Evolutionary conservation across 2,113 vertebrate genomes (phyloP).

Genomic region (Passerina amoena): DNA sequence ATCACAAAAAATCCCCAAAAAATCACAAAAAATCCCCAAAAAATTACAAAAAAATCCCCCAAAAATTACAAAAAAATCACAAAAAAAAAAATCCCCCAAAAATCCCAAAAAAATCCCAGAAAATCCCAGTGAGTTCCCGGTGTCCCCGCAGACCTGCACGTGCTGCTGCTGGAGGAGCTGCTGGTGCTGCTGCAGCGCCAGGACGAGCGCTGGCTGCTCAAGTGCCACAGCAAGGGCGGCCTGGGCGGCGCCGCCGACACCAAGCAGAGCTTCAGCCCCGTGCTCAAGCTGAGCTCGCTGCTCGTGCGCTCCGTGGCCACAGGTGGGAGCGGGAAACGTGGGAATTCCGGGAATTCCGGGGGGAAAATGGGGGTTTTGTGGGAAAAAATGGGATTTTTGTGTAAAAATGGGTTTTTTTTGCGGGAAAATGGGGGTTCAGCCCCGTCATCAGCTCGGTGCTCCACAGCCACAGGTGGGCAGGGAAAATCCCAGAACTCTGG

Average conservation of each 20-base stretch:
- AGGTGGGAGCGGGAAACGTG: constrained; percentile 27
- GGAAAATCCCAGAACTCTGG: background rate
- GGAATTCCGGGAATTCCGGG: background rate
- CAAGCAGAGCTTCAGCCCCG: constrained; percentile 88
- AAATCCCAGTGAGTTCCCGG: too few relatives aligned
- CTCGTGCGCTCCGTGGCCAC: constrained; percentile 89
- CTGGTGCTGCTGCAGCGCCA: constrained; percentile 88
- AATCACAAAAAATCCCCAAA: too few relatives aligned
- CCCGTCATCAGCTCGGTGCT: background rate
- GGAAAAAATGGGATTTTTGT: background rate
- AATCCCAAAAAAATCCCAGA: too few relatives aligned
- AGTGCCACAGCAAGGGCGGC: constrained; percentile 75
- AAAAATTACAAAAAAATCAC: too few relatives aligned
- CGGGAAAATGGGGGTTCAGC: too few relatives aligned
- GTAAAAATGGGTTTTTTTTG: background rate
- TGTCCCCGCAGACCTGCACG: constrained; percentile 82
- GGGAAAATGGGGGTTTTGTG: background rate
- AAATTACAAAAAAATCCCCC: too few relatives aligned
- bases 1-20: too few relatives aligned
- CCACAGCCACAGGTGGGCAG: too few relatives aligned
- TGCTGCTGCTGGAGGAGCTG: constrained; percentile 89
- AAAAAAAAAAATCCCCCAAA: too few relatives aligned
- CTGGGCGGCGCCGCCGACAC: constrained; percentile 67
- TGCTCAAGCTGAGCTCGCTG: constrained; percentile 86
- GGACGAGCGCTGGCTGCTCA: constrained; percentile 87